Base-by-base conservation (phyloP, 1,140 invertebrate genomes). In the Drosophila bifasciata region DNA sequence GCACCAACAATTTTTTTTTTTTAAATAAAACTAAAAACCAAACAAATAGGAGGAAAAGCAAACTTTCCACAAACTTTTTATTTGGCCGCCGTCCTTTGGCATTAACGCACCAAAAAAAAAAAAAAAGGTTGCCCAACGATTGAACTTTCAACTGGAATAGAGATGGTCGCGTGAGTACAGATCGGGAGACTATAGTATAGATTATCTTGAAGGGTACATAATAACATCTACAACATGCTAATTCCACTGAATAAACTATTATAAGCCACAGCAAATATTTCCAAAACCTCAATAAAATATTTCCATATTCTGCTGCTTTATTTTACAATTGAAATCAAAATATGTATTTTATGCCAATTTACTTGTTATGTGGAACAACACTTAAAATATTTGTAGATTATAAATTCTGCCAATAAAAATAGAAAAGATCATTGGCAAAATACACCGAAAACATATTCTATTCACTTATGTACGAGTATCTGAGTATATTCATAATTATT, bases 311-410 rank as follows among this genome's bases (percentile, higher is more conserved):
- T 36, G 11, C 4, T 36, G 11, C 4, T 36, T 36, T 36, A 36
- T 36, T 55, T 57, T 55, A 50, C 46, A 39, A 28, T 23, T 23
- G 16, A 46, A 17, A 59, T 39, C 25, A 13, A 59, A 59, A 49
- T 59, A 53, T 55, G 49, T 70, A 53, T 55, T 53, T 70, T 23
- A n/a, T 56, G 13, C 23, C 41, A 25, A 39, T 39, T 69, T 48
- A 41, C 15, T 25, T 49, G 16, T 39, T 51, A 50, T 41, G 36
- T 41, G 25, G 50, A 13, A 3, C 32, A 36, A 36, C 32, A 36
- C 9, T 36, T 4, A 1, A 36, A 36, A 36, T 11, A 36, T 4
- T 13, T 36, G 32, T 36, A 13, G 32, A 36, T 13, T 36, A 13
- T 36, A 4, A 36, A 36, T 13, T 3, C 32, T 36, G 32, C 32